Percentiles rank a stretch among this genome's conserved stretches.
phyloP scores from a whole-genome alignment of 64 coral and sea anemone genomes.

The Pachyseris speciosa region DNA sequence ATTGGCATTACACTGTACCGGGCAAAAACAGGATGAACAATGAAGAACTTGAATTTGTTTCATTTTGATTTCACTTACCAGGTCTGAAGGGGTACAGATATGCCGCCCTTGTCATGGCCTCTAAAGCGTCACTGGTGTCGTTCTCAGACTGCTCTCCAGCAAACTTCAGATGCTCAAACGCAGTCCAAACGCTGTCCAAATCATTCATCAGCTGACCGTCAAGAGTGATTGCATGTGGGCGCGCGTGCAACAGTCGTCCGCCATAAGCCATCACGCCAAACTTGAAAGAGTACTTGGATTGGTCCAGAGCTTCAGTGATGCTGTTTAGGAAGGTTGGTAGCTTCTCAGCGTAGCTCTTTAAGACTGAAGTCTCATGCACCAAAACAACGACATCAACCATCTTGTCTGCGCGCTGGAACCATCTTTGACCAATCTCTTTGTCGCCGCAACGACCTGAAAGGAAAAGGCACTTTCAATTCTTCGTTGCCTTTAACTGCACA shows the following conservation, averaged over 20 bases:
- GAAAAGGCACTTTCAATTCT: not conserved
- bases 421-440: constrained; percentile 74
- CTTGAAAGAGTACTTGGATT: constrained; percentile 54
- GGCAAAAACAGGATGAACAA: too few species aligned
- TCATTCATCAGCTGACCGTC: constrained; percentile 78
- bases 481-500: not conserved
- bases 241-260: constrained; percentile 57
- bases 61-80: not conserved
- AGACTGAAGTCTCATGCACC: constrained; percentile 70
- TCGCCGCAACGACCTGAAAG: constrained; percentile 70
- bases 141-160: constrained; percentile 57
- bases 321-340: constrained; percentile 51
- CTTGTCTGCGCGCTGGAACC: constrained; percentile 68
- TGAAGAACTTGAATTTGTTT: too few species aligned
- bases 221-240: constrained; percentile 79
- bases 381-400: constrained; percentile 76
- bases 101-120: constrained; percentile 60
- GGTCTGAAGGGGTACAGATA: constrained; percentile 78
- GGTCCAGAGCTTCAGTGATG: not conserved
- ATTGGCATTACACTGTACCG: too few species aligned
- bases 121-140: constrained; percentile 68
- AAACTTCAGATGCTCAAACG: constrained; percentile 77
- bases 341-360: constrained; percentile 40
- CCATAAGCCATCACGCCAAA: constrained; percentile 89
- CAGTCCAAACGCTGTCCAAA: constrained; percentile 31